phyloP scores from a whole-genome alignment of 2,888 invertebrate genomes.

The Erynnis tages region DNA sequence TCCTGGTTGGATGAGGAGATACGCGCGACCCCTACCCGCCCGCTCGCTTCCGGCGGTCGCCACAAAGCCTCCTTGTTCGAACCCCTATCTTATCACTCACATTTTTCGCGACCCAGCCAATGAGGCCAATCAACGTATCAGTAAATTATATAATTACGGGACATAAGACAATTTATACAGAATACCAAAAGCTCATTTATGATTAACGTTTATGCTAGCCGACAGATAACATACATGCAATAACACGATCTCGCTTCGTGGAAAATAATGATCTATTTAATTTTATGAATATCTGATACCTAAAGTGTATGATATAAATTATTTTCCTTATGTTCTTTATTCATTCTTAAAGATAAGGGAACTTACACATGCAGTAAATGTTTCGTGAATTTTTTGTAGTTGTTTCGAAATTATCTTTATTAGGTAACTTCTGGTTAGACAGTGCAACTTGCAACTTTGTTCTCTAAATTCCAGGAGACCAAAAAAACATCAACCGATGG shows the following conservation, averaged over 20 bases:
- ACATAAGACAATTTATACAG: constrained; percentile 47
- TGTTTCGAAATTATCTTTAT: too few species aligned
- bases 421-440: too few species aligned
- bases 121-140: constrained; percentile 64
- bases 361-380: too few species aligned
- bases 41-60: constrained; percentile 40
- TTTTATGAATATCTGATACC: too few species aligned
- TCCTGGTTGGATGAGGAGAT: constrained; percentile 26
- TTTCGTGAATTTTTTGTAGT: too few species aligned
- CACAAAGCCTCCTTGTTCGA: constrained; percentile 65
- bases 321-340: too few species aligned
- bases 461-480: constrained; percentile 19
- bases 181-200: constrained; percentile 46
- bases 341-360: too few species aligned
- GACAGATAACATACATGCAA: constrained; percentile 24
- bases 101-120: constrained; percentile 73
- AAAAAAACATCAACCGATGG: constrained; percentile 46
- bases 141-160: constrained; percentile 56
- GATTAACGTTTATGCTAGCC: constrained; percentile 35
- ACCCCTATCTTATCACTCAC: constrained; percentile 73
- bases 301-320: too few species aligned
- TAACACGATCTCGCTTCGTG: constrained; percentile 20
- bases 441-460: background rate
- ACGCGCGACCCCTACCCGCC: constrained; percentile 52
- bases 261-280: background rate